These are phyloP conservation scores for Actinostola sp. DNA, from an alignment of 92 coral and sea anemone genomes.

Conservation along the genomic window DNA sequence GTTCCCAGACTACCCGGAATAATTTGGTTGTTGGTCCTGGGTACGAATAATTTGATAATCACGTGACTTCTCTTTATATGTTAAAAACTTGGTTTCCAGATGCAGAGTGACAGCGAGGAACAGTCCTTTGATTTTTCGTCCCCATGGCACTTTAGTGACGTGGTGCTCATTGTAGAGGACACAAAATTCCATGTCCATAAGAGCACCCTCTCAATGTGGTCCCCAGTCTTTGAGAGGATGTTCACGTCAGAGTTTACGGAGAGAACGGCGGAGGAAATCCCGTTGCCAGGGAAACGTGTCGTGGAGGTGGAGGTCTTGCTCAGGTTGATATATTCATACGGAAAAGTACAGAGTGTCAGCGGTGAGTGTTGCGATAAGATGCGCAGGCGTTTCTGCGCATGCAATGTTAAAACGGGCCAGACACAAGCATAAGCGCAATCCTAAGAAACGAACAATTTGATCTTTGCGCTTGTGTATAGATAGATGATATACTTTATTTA, in stretches of 20 bases:
- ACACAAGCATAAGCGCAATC: not conserved
- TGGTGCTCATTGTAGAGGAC: conserved; percentile 71
- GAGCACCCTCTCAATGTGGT: conserved; percentile 89
- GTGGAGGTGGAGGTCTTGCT: conserved; percentile 63
- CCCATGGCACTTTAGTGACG: conserved; percentile 85
- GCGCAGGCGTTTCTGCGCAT: not conserved
- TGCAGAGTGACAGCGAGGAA: conserved; percentile 10
- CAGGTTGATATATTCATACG: conserved; percentile 57
- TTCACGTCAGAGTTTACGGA: conserved; percentile 77
- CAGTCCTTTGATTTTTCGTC: conserved; percentile 57
- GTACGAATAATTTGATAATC: too few species aligned
- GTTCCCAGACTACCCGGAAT: too few species aligned
- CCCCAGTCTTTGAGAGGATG: conserved; percentile 87
- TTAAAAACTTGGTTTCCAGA: not conserved
- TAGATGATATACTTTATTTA: too few species aligned
- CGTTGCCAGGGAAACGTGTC: conserved; percentile 72
- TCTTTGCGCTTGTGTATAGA: too few species aligned
- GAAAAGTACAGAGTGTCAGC: conserved; percentile 47
- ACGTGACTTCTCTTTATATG: not conserved
- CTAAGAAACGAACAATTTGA: too few species aligned
- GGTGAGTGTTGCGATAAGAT: conserved; percentile 27
- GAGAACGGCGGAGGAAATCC: conserved; percentile 62
- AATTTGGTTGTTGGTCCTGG: too few species aligned
- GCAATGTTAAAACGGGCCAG: not conserved
- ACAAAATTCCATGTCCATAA: conserved; percentile 76